phyloP scores from a whole-genome alignment of 2,113 vertebrate species.

The Lipophrys pholis region DNA sequence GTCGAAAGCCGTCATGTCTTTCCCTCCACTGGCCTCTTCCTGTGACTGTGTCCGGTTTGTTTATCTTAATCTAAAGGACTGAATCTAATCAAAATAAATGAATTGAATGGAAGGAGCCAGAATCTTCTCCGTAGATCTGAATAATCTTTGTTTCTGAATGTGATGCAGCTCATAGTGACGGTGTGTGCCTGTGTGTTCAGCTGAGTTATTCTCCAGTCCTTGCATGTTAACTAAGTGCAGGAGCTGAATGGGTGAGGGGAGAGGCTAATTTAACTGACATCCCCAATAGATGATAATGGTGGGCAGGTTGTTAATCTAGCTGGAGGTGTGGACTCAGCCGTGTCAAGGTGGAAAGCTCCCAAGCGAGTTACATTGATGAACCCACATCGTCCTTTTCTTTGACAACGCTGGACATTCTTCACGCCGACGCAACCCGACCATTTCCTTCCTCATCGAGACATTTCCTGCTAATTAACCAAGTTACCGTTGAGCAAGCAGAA shows the following conservation, averaged over 20 bases:
- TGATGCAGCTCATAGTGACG: too few species aligned
- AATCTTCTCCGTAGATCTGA: too few species aligned
- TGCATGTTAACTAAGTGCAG: constrained; percentile 74
- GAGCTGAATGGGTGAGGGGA: constrained; percentile 71
- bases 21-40: too few species aligned
- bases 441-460: not conserved
- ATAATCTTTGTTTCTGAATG: too few species aligned
- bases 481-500: constrained; percentile 58
- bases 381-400: not conserved
- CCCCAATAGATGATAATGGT: constrained; percentile 69
- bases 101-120: too few species aligned
- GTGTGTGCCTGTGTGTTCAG: too few species aligned
- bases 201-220: constrained; percentile 39
- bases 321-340: constrained; percentile 63
- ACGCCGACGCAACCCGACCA: constrained; percentile 43
- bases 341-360: constrained; percentile 47
- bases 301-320: constrained; percentile 81
- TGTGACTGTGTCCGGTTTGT: too few species aligned
- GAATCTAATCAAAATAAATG: too few species aligned
- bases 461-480: constrained; percentile 34
- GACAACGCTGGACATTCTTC: constrained; percentile 62
- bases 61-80: too few species aligned
- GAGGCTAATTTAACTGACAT: constrained; percentile 83
- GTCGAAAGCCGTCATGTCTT: too few species aligned
- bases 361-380: constrained; percentile 59